A percentile compares a stretch with the other conserved stretches of the same genome.
These are phyloP conservation scores for Microtus oregoni DNA, from an alignment of 2,113 vertebrate genomes.

Conservation along the genomic window DNA sequence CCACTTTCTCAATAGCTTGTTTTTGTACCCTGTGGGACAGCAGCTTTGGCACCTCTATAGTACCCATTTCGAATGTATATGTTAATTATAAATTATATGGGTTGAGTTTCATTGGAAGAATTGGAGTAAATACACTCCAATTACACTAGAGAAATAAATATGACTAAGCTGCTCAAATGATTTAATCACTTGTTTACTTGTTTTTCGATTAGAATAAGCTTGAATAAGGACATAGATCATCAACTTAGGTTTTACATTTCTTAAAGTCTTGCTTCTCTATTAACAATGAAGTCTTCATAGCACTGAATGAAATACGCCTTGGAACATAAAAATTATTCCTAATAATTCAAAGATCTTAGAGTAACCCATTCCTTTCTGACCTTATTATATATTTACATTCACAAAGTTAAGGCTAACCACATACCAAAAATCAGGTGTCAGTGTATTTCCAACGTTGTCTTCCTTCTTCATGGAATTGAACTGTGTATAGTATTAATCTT, in stretches of 20 bases:
- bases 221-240: neutral
- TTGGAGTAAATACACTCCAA: neutral
- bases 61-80: neutral
- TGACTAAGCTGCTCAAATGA: neutral
- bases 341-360: neutral
- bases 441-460: neutral
- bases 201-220: neutral
- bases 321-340: neutral
- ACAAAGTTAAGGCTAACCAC: neutral
- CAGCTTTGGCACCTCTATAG: neutral
- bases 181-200: neutral
- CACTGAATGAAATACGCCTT: neutral
- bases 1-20: neutral
- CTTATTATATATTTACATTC: neutral
- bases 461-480: neutral
- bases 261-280: neutral
- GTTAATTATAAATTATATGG: neutral
- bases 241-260: neutral
- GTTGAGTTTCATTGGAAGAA: neutral
- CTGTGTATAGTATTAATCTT: neutral
- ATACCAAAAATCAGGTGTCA: neutral
- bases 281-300: neutral
- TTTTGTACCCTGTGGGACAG: neutral
- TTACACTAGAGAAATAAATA: constrained; percentile 14
- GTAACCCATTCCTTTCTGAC: neutral